Base-by-base conservation (phyloP, 2,797 vertebrate genomes). In the Crenichthys baileyi region DNA sequence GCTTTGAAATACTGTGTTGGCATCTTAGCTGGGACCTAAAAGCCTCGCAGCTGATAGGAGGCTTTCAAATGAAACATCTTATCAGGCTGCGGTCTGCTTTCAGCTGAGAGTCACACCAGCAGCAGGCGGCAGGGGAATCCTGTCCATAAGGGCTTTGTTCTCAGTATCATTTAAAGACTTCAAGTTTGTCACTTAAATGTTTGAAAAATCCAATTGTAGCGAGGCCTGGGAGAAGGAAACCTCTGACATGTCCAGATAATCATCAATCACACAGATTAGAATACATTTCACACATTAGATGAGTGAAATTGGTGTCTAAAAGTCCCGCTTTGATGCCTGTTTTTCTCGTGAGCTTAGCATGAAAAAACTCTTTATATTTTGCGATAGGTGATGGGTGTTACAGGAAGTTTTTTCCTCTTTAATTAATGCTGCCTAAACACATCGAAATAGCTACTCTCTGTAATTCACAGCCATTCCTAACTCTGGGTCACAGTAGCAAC, bases 1-100 rank as follows among this genome's bases (percentile, higher is more conserved):
- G 74, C 79, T 84, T 77, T 63, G 65, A 83, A 85, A 81, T 65
- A 36, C 9, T 1, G 20, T 86, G 75, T 87, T 89, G 87, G 90
- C 87, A 83, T 88, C 89, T 79, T 72, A 78, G 87, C 70, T 72
- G 72, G 67, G 84, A 79, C 86, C 82, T 81, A 82, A 89, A 91
- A 91, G 83, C 75, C 72, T 55, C 9, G 0, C 22, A 50, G 85
- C 83, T 70, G 88, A 92, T 87, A 90, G 90, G 73, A 67, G 44
- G 60, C 24, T 53, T 70, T 77, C 41, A 80, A 87, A 84, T 81
- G 74, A 76, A 82, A 46, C 36, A 7, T 61, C 78, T 91, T 89
- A 91, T 91, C 81, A 53, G 3, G 68, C 77, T 41, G 55, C 55
- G 9, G 29, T 61, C 78, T 71, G 72, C 63, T 63, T 61, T 77